phyloP scores from a whole-genome alignment of 2,797 vertebrate genomes.

The Zenarchopterus dispar region DNA sequence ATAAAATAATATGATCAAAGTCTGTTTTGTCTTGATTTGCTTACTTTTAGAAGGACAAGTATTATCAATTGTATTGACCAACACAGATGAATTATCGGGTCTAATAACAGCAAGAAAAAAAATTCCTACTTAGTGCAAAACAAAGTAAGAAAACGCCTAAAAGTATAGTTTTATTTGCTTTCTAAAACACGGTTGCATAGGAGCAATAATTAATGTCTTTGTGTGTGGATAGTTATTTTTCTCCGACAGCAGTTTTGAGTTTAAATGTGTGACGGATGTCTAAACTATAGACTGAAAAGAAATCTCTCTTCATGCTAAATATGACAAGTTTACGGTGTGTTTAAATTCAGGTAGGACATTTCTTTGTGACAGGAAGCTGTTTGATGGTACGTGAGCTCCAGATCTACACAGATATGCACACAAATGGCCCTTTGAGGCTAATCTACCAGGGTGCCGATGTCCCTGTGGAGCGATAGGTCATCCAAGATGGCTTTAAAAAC shows the following conservation, averaged over 20 bases:
- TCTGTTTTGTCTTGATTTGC: not conserved
- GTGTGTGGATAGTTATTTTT: no score
- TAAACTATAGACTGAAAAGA: not conserved
- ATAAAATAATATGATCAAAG: not conserved
- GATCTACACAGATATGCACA: conserved; percentile 23
- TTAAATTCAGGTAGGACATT: conserved; percentile 43
- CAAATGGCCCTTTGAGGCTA: conserved; percentile 56
- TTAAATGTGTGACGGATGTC: no score
- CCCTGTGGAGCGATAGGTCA: conserved; percentile 53
- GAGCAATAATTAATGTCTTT: no score
- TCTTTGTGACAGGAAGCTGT: conserved; percentile 23
- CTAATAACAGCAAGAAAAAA: not conserved
- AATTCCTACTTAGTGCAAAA: no score
- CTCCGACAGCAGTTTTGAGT: no score
- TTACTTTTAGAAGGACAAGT: no score
- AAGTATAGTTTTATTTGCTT: conserved; percentile 9
- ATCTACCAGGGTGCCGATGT: conserved; percentile 49
- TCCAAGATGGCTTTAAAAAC: conserved; percentile 60
- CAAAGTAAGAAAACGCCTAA: not conserved
- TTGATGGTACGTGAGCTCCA: conserved; percentile 34
- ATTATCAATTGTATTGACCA: no score
- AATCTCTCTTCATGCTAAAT: not conserved
- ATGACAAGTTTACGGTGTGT: not conserved
- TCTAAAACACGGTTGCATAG: no score
- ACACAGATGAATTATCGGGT: not conserved